Percentiles rank a stretch among this genome's conserved stretches.
phyloP scores from a whole-genome alignment of 2,888 invertebrate species.

The Silvanus unidentatus region DNA sequence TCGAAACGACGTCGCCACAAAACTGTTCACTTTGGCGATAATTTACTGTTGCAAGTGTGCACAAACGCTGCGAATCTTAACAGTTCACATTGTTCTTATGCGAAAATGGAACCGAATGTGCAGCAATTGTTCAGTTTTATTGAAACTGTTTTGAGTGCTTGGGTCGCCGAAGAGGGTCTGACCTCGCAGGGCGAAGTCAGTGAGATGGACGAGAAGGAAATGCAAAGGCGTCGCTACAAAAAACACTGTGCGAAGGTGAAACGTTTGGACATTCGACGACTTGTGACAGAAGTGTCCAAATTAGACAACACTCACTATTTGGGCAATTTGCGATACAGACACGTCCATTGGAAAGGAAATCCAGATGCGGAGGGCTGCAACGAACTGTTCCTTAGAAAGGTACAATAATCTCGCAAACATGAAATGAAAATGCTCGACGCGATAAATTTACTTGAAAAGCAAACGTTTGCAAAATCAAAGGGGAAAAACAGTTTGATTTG shows the following conservation, averaged over 20 bases:
- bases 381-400: conserved; percentile 82
- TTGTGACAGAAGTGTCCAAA: conserved; percentile 66
- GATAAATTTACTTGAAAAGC: too few species aligned
- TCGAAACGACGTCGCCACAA: conserved; percentile 69
- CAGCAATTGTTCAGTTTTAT: conserved; percentile 78
- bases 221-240: conserved; percentile 53
- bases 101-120: conserved; percentile 66
- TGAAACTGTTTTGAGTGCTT: conserved; percentile 71
- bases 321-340: conserved; percentile 66
- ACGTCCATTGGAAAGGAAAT: conserved; percentile 80
- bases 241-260: conserved; percentile 61
- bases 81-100: conserved; percentile 49
- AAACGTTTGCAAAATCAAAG: too few species aligned
- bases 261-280: conserved; percentile 61
- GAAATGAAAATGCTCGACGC: too few species aligned
- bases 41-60: conserved; percentile 67
- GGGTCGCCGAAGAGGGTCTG: conserved; percentile 69
- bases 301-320: conserved; percentile 60
- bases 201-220: conserved; percentile 64
- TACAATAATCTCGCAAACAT: too few species aligned
- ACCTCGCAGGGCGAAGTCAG: conserved; percentile 69
- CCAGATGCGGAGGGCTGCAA: conserved; percentile 85
- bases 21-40: conserved; percentile 74
- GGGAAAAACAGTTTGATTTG: too few species aligned
- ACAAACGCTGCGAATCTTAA: conserved; percentile 60